phyloP scores from a whole-genome alignment of 2,888 invertebrate genomes.

The Ceraclea dissimilis region DNA sequence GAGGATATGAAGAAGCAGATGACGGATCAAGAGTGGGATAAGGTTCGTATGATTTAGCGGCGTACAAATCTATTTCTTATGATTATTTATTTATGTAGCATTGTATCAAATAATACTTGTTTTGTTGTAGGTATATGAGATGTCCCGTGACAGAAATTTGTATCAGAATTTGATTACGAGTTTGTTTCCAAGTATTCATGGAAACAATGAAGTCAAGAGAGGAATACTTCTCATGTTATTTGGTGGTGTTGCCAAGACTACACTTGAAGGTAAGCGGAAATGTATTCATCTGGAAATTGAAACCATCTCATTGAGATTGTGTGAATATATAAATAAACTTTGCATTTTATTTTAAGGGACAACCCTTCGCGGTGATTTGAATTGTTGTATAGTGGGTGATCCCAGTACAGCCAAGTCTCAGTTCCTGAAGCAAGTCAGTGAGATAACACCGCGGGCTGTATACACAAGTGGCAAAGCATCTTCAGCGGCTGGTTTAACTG shows the following conservation, averaged over 20 bases:
- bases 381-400: conserved; percentile 97
- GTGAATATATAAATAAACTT: too few relatives aligned
- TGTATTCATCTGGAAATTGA: too few relatives aligned
- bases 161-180: conserved; percentile 85
- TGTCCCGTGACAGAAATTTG: conserved; percentile 89
- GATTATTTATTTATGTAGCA: too few relatives aligned
- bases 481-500: conserved; percentile 95
- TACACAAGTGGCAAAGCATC: conserved; percentile 99
- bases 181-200: conserved; percentile 94
- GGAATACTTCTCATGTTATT: conserved; percentile 92
- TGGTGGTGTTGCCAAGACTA: conserved; percentile 93
- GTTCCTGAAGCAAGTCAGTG: conserved; percentile 87
- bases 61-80: too few relatives aligned
- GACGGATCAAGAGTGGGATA: conserved; percentile 90
- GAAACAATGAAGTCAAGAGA: conserved; percentile 92
- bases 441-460: conserved; percentile 92
- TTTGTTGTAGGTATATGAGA: conserved; percentile 85
- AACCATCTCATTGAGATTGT: too few relatives aligned
- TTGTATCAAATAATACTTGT: too few relatives aligned
- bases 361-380: conserved; percentile 90
- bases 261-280: conserved; percentile 59
- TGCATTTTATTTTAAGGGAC: conserved; percentile 64
- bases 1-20: conserved; percentile 91
- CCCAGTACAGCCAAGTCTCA: conserved; percentile 99
- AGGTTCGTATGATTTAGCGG: conserved; percentile 39